These are phyloP conservation scores for Phrynosoma blainvillii DNA, from an alignment of 2,113 vertebrate species.

Conservation along the genomic window DNA sequence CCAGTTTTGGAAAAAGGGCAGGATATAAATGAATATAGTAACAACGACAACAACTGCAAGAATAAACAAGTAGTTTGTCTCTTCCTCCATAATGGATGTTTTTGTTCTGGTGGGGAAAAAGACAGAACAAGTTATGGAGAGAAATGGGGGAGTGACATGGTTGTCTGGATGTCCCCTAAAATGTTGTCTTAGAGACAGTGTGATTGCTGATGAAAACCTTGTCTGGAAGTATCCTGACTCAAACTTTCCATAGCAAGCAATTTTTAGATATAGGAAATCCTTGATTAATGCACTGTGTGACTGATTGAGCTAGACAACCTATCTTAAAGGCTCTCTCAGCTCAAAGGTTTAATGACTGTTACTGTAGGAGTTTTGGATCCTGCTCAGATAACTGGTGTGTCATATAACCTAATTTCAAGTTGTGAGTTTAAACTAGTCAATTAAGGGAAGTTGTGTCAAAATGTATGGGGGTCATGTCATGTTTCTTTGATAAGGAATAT, in stretches of 20 bases:
- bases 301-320: not conserved
- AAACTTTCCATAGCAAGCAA: not conserved
- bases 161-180: too few relatives aligned
- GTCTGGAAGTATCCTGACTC: not conserved
- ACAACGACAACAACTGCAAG: too few relatives aligned
- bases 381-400: not conserved
- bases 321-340: not conserved
- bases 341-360: not conserved
- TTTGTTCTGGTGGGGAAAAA: not conserved
- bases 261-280: not conserved
- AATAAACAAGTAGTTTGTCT: too few relatives aligned
- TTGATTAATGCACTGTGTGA: not conserved
- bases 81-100: too few relatives aligned
- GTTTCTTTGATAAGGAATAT: not conserved
- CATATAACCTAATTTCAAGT: not conserved
- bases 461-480: not conserved
- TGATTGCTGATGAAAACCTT: not conserved
- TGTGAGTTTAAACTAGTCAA: not conserved
- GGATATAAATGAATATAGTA: too few relatives aligned
- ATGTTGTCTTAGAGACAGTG: too few relatives aligned
- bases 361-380: not conserved
- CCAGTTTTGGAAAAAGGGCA: too few relatives aligned
- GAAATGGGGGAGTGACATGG: too few relatives aligned
- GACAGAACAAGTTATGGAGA: too few relatives aligned
- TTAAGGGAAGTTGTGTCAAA: not conserved